A percentile compares a stretch with the other conserved stretches of the same genome.
Conservation (phyloP, 2,113 vertebrate species). For the Pagrus major region DNA sequence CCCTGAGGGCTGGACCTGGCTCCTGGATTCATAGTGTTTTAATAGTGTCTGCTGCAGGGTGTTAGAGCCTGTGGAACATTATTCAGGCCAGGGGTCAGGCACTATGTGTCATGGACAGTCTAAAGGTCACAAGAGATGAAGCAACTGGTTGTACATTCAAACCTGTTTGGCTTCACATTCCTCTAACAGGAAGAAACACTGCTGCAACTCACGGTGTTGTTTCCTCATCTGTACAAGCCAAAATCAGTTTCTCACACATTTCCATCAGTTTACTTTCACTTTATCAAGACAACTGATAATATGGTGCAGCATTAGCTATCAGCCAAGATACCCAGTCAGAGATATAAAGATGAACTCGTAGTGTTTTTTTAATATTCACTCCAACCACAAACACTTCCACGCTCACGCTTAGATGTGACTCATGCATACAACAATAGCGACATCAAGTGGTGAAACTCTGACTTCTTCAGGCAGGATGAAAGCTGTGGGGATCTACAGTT, state of each 20-base stretch:
- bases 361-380: neutral
- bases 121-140: neutral
- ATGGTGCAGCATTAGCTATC: neutral
- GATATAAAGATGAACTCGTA: neutral
- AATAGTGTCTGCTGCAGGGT: too few relatives aligned
- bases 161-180: neutral
- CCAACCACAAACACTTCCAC: neutral
- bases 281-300: neutral
- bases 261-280: neutral
- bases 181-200: neutral
- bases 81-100: neutral
- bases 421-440: conserved; percentile 16
- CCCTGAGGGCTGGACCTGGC: too few relatives aligned
- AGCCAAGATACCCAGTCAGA: neutral
- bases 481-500: neutral
- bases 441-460: conserved; percentile 31
- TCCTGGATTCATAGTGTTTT: too few relatives aligned
- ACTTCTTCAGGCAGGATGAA: neutral
- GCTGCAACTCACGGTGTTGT: neutral
- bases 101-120: neutral
- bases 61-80: neutral
- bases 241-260: neutral
- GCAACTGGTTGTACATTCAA: neutral
- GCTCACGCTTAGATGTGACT: neutral
- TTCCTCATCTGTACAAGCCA: neutral